These are phyloP conservation scores for Phortica okadai DNA, from an alignment of 2,888 invertebrate genomes.

Conservation along the genomic window DNA sequence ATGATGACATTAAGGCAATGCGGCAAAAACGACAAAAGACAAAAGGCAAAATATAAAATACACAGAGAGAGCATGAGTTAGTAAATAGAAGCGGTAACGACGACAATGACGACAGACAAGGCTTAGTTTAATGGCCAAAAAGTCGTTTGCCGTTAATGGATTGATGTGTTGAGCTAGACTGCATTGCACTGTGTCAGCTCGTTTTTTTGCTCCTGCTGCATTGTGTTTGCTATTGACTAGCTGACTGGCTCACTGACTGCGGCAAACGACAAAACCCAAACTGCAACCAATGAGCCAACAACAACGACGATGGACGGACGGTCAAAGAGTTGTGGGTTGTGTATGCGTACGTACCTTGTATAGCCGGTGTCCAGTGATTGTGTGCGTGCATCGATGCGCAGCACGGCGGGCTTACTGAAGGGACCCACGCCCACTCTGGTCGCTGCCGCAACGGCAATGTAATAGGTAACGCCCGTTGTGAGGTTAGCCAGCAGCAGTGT, in stretches of 20 bases:
- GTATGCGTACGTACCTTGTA: slow-evolving; percentile 64
- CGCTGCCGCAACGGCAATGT: slow-evolving; percentile 89
- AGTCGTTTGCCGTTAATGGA: slow-evolving; percentile 70
- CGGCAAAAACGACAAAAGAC: not conserved
- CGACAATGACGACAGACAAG: slow-evolving; percentile 26
- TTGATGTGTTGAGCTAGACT: slow-evolving; percentile 56
- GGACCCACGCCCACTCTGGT: slow-evolving; percentile 89
- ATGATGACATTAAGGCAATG: not conserved
- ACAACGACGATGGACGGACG: slow-evolving; percentile 45
- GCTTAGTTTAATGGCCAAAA: slow-evolving; percentile 49
- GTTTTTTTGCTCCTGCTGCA: slow-evolving; percentile 6
- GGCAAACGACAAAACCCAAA: not conserved
- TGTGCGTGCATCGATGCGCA: slow-evolving; percentile 80
- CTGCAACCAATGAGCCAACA: slow-evolving; percentile 55
- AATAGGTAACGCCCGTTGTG: slow-evolving; percentile 88
- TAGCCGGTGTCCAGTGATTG: slow-evolving; percentile 78
- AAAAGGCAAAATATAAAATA: slow-evolving; percentile 26
- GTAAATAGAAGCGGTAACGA: slow-evolving; percentile 24
- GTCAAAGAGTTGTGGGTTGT: not conserved
- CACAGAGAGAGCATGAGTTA: slow-evolving; percentile 33
- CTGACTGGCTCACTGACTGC: slow-evolving; percentile 44
- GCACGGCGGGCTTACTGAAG: slow-evolving; percentile 83
- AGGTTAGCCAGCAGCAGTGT: slow-evolving; percentile 88
- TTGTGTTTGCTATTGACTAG: slow-evolving; percentile 39
- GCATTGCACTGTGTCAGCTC: not conserved